phyloP scores from a whole-genome alignment of 2,797 vertebrate species.

The Catamblyrhynchus diadema region DNA sequence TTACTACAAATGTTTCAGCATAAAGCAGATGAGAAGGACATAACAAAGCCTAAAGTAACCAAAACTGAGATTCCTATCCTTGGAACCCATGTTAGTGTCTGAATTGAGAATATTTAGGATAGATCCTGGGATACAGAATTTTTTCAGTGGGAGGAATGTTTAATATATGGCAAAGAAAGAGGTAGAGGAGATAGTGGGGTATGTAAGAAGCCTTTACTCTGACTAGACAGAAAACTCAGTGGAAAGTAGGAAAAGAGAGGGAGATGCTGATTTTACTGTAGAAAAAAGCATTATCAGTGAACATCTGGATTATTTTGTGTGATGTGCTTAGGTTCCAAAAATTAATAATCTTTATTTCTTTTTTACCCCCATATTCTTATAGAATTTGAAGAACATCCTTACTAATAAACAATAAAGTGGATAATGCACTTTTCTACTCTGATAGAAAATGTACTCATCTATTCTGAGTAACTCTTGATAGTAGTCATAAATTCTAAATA shows the following conservation, averaged over 20 bases:
- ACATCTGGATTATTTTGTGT: not conserved
- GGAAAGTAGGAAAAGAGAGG: not conserved
- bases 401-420: not conserved
- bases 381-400: not conserved
- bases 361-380: rapidly evolving
- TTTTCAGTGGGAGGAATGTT: not conserved
- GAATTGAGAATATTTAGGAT: not conserved
- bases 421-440: not conserved
- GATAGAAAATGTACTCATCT: not conserved
- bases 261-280: not conserved
- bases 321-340: not conserved
- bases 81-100: not conserved
- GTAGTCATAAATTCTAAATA: not conserved
- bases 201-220: not conserved
- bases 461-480: not conserved
- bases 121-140: not conserved
- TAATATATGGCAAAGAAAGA: not conserved
- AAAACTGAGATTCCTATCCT: not conserved
- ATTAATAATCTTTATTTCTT: not conserved
- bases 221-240: not conserved
- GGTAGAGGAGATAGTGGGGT: not conserved
- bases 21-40: not conserved
- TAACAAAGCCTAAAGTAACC: not conserved
- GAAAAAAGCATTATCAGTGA: not conserved
- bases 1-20: not conserved